These are phyloP conservation scores for Harpalus rubripes DNA, from an alignment of 2,888 invertebrate genomes.

Conservation along the genomic window DNA sequence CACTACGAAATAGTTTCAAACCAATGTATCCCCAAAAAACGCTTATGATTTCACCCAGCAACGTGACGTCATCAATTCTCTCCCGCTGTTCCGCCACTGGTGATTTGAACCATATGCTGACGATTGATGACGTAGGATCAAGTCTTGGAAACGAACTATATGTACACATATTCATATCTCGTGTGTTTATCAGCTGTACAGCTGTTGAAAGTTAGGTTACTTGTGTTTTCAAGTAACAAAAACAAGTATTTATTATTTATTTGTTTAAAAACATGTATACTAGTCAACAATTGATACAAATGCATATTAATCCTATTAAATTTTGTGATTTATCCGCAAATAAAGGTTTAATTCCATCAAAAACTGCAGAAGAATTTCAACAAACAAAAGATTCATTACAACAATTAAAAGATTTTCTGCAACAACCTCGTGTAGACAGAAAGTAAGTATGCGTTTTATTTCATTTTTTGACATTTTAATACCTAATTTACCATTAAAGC, in stretches of 20 bases:
- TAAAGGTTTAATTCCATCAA: conserved; percentile 71
- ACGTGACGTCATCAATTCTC: too few relatives aligned
- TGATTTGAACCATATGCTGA: too few relatives aligned
- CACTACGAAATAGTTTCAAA: too few relatives aligned
- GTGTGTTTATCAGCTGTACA: not conserved
- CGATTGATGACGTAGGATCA: too few relatives aligned
- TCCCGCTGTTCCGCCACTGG: too few relatives aligned
- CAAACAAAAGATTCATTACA: conserved; percentile 69
- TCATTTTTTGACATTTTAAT: not conserved
- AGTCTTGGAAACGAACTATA: too few relatives aligned
- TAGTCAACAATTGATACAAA: conserved; percentile 70
- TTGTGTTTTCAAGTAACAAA: too few relatives aligned
- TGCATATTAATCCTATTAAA: conserved; percentile 73
- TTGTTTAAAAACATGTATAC: not conserved
- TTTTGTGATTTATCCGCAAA: conserved; percentile 71
- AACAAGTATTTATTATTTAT: not conserved
- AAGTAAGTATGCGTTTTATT: conserved; percentile 70
- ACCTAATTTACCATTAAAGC: not conserved
- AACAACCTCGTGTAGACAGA: conserved; percentile 72
- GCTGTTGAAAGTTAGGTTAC: not conserved
- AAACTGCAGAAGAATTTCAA: conserved; percentile 68
- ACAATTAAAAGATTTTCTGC: conserved; percentile 69
- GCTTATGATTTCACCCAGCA: too few relatives aligned
- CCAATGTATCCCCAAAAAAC: too few relatives aligned
- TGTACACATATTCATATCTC: too few relatives aligned